phyloP scores from a whole-genome alignment of 92 coral and sea anemone genomes.

The Actinernus sp. region DNA sequence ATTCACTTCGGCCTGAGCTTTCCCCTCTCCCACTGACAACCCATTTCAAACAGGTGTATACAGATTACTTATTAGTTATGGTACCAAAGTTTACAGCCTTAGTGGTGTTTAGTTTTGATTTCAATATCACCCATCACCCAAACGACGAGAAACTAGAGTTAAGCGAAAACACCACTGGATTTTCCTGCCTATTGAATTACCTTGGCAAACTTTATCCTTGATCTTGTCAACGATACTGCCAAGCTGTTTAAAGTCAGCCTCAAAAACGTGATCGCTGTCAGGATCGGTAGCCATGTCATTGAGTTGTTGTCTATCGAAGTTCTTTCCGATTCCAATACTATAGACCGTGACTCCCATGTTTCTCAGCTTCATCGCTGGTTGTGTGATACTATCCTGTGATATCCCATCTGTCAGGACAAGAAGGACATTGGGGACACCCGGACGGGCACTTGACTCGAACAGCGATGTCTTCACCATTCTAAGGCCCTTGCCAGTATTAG shows the following conservation, averaged over 20 bases:
- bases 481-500: conserved; percentile 62
- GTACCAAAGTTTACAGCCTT: too few relatives aligned
- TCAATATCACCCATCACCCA: too few relatives aligned
- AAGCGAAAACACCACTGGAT: too few relatives aligned
- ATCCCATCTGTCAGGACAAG: conserved; percentile 66
- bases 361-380: conserved; percentile 59
- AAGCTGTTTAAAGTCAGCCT: conserved; percentile 52
- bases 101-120: too few relatives aligned
- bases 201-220: conserved; percentile 38
- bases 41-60: too few relatives aligned
- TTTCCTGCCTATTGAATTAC: too few relatives aligned
- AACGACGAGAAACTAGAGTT: too few relatives aligned
- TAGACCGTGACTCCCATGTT: conserved; percentile 69
- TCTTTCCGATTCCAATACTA: conserved; percentile 64
- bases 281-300: conserved; percentile 80
- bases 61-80: too few relatives aligned
- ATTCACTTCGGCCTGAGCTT: too few relatives aligned
- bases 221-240: conserved; percentile 28
- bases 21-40: too few relatives aligned
- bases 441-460: conserved; percentile 50
- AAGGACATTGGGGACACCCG: conserved; percentile 25
- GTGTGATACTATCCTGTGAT: conserved; percentile 29
- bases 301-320: conserved; percentile 18
- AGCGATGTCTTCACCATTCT: conserved; percentile 7
- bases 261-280: conserved; percentile 64